These are phyloP conservation scores for Dynastes tityus DNA, from an alignment of 2,888 invertebrate species.

Conservation along the genomic window DNA sequence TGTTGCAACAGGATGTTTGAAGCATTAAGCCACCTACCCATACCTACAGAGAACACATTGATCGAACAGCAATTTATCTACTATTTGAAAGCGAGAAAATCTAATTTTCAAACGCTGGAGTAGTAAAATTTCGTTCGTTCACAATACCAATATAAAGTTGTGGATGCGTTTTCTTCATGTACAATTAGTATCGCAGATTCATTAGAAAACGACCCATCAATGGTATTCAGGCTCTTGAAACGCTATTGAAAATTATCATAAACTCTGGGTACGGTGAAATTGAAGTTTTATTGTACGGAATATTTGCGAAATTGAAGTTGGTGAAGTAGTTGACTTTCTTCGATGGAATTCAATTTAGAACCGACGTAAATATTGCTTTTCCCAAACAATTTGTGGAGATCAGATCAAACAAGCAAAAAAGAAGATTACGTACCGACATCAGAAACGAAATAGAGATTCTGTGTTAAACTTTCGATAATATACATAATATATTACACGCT, in stretches of 20 bases:
- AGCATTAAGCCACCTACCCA: neutral
- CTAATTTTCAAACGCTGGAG: no score
- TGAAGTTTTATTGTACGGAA: neutral
- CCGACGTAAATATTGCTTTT: conserved; percentile 24
- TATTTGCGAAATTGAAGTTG: conserved; percentile 26
- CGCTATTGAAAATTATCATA: conserved; percentile 32
- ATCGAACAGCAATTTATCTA: neutral
- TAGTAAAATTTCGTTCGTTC: no score
- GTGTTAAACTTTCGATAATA: no score
- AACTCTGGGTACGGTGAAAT: conserved; percentile 4
- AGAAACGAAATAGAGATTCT: neutral
- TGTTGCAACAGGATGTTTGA: neutral
- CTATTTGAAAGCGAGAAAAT: no score
- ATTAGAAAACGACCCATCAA: neutral
- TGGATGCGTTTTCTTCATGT: neutral
- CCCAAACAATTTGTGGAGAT: conserved; percentile 14
- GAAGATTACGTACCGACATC: no score
- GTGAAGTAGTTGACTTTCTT: conserved; percentile 12
- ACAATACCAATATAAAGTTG: no score
- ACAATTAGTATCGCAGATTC: conserved; percentile 2
- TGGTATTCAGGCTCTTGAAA: neutral
- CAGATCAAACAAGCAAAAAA: neutral
- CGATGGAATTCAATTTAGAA: conserved; percentile 30
- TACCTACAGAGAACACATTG: neutral
- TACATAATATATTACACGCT: no score